Evolutionary conservation across 2,797 vertebrate genomes (phyloP), one percentile per base, ranked within the genome.

Genomic region (Notoglanidium macrostoma): DNA sequence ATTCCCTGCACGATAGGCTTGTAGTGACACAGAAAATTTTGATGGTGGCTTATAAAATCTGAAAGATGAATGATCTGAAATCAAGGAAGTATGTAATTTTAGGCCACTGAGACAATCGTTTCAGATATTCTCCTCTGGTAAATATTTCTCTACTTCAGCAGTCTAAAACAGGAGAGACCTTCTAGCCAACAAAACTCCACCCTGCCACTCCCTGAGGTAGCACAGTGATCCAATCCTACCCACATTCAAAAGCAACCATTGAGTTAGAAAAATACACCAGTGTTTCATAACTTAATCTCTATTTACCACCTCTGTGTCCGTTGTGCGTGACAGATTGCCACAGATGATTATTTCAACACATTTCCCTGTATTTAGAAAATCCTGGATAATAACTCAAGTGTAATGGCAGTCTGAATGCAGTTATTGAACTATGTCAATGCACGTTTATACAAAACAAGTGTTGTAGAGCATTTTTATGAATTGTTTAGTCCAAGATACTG

Each of bases 171-270:
- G 32, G 19, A 80, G 35, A 73, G 77, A 29, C 3, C 40, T 70
- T 73, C 55, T 72, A 78, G 54, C 35, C 67, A 73, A 67, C 21
- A 57, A 49, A 26, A n/a, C 68, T 17, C 44, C 79, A 81, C 55
- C 44, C 67, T 82, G 67, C 17, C 78, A 55, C 85, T 67, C 55
- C 78, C 57, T 44, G 57, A 80, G 21, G 35, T 61, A 35, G 40
- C 65, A 80, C 32, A 54, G 23, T 8, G n/a, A 87, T 67, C 6
- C 63, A 78, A 57, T 44, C 72, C 57, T 32, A 74, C 21, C 77
- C 29, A 68, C 32, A 76, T 74, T 73, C 35, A 85, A 82, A 74
- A 72, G 61, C 46, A 77, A 76, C 55, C 14, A 65, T 0, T 67
- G 61, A 67, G n/a, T 65, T 82, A 11, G 26, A 51, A 44, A 82